Base-by-base conservation (phyloP, 2,113 vertebrate species). In the Oryzias melastigma region DNA sequence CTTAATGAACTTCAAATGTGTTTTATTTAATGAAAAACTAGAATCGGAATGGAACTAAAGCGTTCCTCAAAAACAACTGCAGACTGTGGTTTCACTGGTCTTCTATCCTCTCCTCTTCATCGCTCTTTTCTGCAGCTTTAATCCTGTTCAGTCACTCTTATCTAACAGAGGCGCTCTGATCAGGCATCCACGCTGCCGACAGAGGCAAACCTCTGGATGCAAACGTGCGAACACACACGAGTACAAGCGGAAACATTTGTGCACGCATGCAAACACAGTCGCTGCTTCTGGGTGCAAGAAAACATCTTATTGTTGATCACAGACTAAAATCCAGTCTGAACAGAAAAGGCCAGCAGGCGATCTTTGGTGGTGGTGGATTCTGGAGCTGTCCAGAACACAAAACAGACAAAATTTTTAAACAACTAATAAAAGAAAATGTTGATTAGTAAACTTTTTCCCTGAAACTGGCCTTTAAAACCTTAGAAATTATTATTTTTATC, bases 201-300 rank as follows among this genome's bases (percentile, higher is more conserved):
- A 68, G 52, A 71, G 14, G 52, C 56, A 63, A 29, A 17, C 24
- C 44, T 48, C 44, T 43, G 40, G 18, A 74, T 24, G 52, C 27
- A 35, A 59, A 54, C 12, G 44, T 5, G 49, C 18, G 35, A 41
- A 62, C 17, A 63, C 46, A 41, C 41, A 67, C 52, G n/a, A 52
- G 44, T 56, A 47, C 56, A 47, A 8, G 27, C 43, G 43, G 45
- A 54, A 63, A 52, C 56, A 58, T 80, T 67, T 64, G 35, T 49
- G 46, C 57, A 69, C 52, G 51, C 65, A 60, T 43, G 58, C 14
- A 44, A 20, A 35, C 24, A 59, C 44, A 57, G 17, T 52, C 49
- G 49, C 14, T 5, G 58, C 63, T 45, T 44, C 55, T 25, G 72
- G 69, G 48, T 51, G 35, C 14, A 42, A 47, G 41, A 25, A 41